Evolutionary conservation across 2,888 invertebrate species (phyloP).

Genomic region (Ametastegia equiseti): DNA sequence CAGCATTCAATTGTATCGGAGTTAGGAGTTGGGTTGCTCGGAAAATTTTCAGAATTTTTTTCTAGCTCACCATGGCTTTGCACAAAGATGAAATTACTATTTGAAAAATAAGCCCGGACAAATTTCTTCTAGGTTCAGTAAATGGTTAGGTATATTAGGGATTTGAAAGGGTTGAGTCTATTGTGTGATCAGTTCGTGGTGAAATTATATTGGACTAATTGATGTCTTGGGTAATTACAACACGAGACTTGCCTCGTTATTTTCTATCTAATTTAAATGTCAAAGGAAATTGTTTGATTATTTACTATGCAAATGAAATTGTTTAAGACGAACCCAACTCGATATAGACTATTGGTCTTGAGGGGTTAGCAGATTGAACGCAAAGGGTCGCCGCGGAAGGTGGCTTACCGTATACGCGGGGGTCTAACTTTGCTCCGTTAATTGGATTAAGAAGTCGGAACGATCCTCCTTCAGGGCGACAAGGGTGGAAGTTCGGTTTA

Average conservation of each 20-base stretch:
- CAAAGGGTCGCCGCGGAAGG: conserved; percentile 46
- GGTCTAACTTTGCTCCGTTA: conserved; percentile 72
- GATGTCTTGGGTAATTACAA: conserved; percentile 59
- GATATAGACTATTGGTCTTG: conserved; percentile 55
- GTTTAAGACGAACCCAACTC: conserved; percentile 67
- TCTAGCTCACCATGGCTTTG: neutral
- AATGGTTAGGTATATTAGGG: too few relatives aligned
- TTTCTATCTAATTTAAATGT: conserved; percentile 70
- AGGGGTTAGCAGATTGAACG: conserved; percentile 55
- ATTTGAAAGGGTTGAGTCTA: neutral
- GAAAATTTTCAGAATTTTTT: neutral
- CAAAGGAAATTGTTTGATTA: conserved; percentile 75
- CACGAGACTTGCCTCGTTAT: conserved; percentile 32
- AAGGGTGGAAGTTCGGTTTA: conserved; percentile 66
- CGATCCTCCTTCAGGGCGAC: conserved; percentile 65
- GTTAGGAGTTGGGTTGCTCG: neutral
- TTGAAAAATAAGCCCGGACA: neutral
- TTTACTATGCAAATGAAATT: conserved; percentile 75
- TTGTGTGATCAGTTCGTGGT: neutral
- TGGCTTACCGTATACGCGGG: conserved; percentile 47
- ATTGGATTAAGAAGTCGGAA: conserved; percentile 75
- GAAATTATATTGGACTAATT: conserved; percentile 65
- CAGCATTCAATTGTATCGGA: conserved; percentile 69
- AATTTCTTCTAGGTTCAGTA: too few relatives aligned
- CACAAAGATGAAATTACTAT: neutral